A percentile compares a stretch with the other conserved stretches of the same genome.
Conservation (phyloP, 2,113 vertebrate genomes). For the Oreotrochilus melanogaster region DNA sequence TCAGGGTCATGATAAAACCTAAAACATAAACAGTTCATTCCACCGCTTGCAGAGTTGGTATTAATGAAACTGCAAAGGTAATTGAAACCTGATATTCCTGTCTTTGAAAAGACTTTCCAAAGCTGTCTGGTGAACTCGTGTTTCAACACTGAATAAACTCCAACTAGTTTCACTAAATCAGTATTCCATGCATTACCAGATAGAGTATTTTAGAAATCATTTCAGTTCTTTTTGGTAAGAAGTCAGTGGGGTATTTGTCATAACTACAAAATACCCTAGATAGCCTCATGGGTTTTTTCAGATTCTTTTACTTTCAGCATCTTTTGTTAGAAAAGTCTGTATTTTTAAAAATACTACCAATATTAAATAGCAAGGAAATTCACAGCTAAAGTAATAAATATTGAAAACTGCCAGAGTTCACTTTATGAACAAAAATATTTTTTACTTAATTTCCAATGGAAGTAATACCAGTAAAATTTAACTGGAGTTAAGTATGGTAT, state of each 20-base stretch:
- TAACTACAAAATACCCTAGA: neutral
- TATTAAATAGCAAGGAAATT: neutral
- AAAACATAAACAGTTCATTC: neutral
- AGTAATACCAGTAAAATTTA: neutral
- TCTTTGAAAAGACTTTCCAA: neutral
- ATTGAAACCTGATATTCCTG: neutral
- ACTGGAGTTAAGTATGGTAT: neutral
- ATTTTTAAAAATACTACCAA: neutral
- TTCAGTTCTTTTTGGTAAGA: neutral
- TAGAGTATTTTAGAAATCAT: neutral
- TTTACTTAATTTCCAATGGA: neutral
- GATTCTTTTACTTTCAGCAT: neutral
- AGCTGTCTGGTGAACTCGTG: neutral
- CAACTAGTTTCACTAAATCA: neutral
- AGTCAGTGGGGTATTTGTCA: neutral
- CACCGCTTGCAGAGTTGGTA: neutral
- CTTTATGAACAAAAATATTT: neutral
- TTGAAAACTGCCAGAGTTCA: neutral
- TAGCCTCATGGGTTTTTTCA: neutral
- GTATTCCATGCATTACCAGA: neutral
- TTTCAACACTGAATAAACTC: neutral
- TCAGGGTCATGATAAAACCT: neutral
- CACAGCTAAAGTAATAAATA: neutral
- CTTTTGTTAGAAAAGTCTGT: neutral
- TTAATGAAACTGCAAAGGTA: neutral